Evolutionary conservation across 1,140 invertebrate genomes (phyloP), one percentile per base, ranked within the genome.

Genomic region (Anastatus disparis): DNA sequence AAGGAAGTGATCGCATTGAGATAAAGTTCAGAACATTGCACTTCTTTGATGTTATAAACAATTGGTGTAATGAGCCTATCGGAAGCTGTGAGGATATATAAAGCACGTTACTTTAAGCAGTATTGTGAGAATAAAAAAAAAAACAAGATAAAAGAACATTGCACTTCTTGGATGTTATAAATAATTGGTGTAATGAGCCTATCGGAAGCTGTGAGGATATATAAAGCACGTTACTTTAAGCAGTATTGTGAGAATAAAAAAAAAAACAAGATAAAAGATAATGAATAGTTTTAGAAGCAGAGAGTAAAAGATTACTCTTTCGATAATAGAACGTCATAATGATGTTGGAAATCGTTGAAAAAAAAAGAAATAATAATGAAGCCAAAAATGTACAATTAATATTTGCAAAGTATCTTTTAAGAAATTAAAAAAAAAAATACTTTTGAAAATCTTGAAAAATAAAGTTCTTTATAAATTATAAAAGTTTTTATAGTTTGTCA

Each of bases 181-280:
- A n/a, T n/a, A n/a, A n/a, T 56, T 46, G 40, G 40, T 73, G 66
- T 61, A 70, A 70, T 73, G 67, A 70, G 66, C 72, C 67, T 73
- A 65, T 73, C 27, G 56, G 42, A 73, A 73, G 72, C 72, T 73
- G 72, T 73, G 72, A 73, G 70, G 50, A 70, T 66, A 65, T 56
- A n/a, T n/a, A n/a, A n/a, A 62, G 59, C 59, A 70, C 56, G 58
- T n/a, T 24, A 68, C 29, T 62, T 13, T 55, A 22, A 59, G 58
- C 8, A 20, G 31, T 55, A 38, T 55, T 50, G 67, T 55, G 22
- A 70, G 38, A 62, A 59, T 62, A 35, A 70, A 70, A 70, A 55
- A 46, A 62, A 29, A 44, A 31, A 46, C 27, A 62, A n/a, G n/a
- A 62, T 46, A 62, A 53, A 53, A 65, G 17, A 56, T 15, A 38